These are phyloP conservation scores for Auanema sp. DNA, from an alignment of 2,888 invertebrate species.

Conservation along the genomic window DNA sequence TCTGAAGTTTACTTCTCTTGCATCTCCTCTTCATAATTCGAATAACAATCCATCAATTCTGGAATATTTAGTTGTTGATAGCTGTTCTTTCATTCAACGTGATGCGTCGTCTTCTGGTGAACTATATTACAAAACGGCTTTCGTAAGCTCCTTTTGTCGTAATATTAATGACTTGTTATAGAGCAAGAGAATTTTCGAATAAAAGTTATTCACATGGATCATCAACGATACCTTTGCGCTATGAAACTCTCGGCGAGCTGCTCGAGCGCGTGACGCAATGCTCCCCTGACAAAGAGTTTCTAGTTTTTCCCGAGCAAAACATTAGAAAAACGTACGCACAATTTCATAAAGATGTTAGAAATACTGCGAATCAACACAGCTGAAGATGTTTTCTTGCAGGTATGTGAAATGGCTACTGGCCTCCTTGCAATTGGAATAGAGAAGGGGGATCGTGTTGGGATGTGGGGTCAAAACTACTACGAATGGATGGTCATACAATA, in stretches of 20 bases:
- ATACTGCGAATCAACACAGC: not conserved
- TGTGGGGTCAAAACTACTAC: constrained; percentile 79
- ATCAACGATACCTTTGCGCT: constrained; percentile 48
- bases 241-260: constrained; percentile 56
- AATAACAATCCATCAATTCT: too few relatives aligned
- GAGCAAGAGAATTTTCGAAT: not conserved
- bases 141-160: too few relatives aligned
- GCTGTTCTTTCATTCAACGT: too few relatives aligned
- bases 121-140: too few relatives aligned
- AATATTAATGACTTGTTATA: too few relatives aligned
- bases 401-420: constrained; percentile 76
- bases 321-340: constrained; percentile 57
- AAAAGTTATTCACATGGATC: constrained; percentile 56
- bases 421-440: constrained; percentile 74
- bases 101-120: too few relatives aligned
- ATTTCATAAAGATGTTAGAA: constrained; percentile 57
- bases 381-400: too few relatives aligned
- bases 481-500: constrained; percentile 78
- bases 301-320: constrained; percentile 49
- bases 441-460: constrained; percentile 76
- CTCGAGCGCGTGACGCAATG: constrained; percentile 49
- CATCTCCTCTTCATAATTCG: too few relatives aligned
- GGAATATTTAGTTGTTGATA: too few relatives aligned
- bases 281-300: constrained; percentile 55
- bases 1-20: too few relatives aligned